These are phyloP conservation scores for Kryptopterus vitreolus DNA, from an alignment of 2,797 vertebrate species.

Conservation along the genomic window DNA sequence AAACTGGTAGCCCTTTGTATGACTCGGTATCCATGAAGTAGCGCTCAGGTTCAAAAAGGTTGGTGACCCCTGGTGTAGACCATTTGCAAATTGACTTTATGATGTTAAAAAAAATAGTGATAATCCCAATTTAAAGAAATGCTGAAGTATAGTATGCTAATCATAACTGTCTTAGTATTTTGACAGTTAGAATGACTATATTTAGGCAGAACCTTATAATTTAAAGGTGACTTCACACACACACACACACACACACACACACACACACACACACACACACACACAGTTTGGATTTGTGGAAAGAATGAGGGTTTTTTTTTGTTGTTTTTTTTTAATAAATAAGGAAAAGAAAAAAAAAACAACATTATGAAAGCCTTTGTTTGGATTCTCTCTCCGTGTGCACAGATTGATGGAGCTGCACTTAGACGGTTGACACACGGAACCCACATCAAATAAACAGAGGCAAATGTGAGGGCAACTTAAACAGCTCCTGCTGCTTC, in stretches of 20 bases:
- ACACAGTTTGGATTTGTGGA: too few relatives aligned
- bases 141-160: not conserved
- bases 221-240: not conserved
- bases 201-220: not conserved
- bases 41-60: too few relatives aligned
- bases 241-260: too few relatives aligned
- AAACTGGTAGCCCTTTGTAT: too few relatives aligned
- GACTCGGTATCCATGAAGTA: too few relatives aligned
- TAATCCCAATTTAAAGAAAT: not conserved
- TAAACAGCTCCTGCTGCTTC: constrained; percentile 1
- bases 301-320: too few relatives aligned
- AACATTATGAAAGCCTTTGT: not conserved
- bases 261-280: too few relatives aligned
- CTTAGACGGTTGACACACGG: constrained; percentile 17
- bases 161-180: not conserved
- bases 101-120: not conserved
- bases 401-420: constrained; percentile 39
- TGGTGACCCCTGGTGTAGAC: too few relatives aligned
- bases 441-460: constrained; percentile 32
- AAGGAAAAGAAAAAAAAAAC: not conserved
- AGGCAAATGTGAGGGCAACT: constrained; percentile 32
- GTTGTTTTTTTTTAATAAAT: constrained; percentile 21
- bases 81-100: too few relatives aligned
- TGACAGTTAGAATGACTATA: not conserved
- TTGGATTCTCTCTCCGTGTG: constrained; percentile 10